phyloP scores from a whole-genome alignment of 2,888 invertebrate genomes.

The Brenthis ino region DNA sequence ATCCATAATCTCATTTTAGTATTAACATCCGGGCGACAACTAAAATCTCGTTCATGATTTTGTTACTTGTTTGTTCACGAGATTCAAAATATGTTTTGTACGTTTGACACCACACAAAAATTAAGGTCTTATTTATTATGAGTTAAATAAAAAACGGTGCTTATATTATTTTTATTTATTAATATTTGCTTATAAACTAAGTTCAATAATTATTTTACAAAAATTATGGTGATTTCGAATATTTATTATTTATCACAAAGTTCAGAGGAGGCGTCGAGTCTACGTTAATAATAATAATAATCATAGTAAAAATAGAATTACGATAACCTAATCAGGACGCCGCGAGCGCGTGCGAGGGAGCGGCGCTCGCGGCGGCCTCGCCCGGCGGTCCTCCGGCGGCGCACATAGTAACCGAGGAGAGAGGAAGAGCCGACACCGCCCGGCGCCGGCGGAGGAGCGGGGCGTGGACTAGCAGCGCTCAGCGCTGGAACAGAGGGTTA shows the following conservation, averaged over 20 bases:
- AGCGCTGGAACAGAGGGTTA: constrained; percentile 91
- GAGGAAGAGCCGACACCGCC: constrained; percentile 76
- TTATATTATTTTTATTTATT: constrained; percentile 62
- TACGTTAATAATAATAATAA: constrained; percentile 67
- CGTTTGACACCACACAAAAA: not conserved
- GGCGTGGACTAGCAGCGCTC: constrained; percentile 69
- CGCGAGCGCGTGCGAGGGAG: constrained; percentile 70
- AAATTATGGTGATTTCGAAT: constrained; percentile 76
- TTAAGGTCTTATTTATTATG: not conserved
- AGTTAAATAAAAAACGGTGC: constrained; percentile 26
- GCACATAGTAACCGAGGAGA: constrained; percentile 66
- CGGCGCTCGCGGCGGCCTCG: constrained; percentile 72
- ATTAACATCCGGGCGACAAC: too few species aligned
- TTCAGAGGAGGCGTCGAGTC: constrained; percentile 77
- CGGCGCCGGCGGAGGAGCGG: constrained; percentile 81
- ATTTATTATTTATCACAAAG: constrained; percentile 81
- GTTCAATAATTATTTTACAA: constrained; percentile 74
- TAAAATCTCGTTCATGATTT: too few species aligned
- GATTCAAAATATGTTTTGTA: too few species aligned
- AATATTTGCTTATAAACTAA: constrained; percentile 53
- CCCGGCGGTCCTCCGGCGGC: constrained; percentile 80
- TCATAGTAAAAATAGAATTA: constrained; percentile 57
- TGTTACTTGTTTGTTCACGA: too few species aligned
- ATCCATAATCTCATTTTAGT: too few species aligned
- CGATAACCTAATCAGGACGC: constrained; percentile 64